Evolutionary conservation across 2,113 vertebrate species (phyloP).

Genomic region (Okapia johnstoni): DNA sequence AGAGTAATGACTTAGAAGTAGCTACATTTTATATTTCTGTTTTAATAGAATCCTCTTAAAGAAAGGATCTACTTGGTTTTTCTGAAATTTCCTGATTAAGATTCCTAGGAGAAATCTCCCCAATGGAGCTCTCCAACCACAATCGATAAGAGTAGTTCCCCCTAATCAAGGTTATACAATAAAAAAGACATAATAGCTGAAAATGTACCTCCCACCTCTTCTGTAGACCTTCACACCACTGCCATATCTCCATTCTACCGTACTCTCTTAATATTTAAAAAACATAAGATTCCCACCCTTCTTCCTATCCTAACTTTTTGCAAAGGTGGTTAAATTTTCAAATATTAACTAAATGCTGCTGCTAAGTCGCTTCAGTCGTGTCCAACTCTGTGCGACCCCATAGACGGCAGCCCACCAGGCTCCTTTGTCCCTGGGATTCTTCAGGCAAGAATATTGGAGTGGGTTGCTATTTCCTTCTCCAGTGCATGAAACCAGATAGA

Average conservation of each 20-base stretch:
- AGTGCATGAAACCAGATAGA: not conserved
- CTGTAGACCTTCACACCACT: rapidly evolving
- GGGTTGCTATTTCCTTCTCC: too few species aligned
- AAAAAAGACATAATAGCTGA: not conserved
- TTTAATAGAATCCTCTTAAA: not conserved
- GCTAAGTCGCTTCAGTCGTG: too few species aligned
- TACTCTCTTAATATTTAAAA: not conserved
- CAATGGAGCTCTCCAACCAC: not conserved
- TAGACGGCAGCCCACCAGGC: too few species aligned
- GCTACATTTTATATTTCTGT: not conserved
- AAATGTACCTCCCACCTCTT: not conserved
- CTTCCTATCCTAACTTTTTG: not conserved
- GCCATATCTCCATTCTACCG: not conserved
- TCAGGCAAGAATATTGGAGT: too few species aligned
- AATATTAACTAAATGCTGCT: not conserved
- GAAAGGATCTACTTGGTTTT: not conserved
- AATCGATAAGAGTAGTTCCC: not conserved
- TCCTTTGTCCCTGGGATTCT: too few species aligned
- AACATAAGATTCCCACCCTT: rapidly evolving
- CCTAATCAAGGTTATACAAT: not conserved
- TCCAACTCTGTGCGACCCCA: too few species aligned
- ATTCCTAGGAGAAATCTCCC: not conserved
- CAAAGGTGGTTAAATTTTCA: not conserved
- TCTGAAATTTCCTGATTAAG: not conserved
- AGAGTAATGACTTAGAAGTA: not conserved